Percentiles rank a stretch among this genome's conserved stretches.
Evolutionary conservation across 1,140 invertebrate species (phyloP).

Genomic region (Drosophila mauritiana): DNA sequence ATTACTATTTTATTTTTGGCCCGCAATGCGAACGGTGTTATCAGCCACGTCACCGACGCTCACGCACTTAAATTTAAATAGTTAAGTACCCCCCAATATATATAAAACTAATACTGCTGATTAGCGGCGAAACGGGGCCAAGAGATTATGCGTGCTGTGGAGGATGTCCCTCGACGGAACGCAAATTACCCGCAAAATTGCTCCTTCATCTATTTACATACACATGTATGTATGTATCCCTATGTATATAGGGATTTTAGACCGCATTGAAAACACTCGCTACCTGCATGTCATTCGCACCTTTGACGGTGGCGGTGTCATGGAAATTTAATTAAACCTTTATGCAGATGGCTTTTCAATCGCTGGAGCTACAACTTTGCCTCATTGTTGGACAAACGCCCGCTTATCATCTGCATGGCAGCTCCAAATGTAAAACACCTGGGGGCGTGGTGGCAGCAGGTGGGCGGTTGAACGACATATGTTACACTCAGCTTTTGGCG

Average conservation of each 20-base stretch:
- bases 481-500: conserved; percentile 53
- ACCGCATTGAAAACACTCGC: neutral
- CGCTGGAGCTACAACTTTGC: conserved; percentile 20
- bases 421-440: conserved; percentile 31
- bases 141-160: conserved; percentile 60
- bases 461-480: conserved; percentile 52
- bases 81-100: conserved; percentile 36
- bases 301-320: conserved; percentile 18
- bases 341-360: conserved; percentile 78
- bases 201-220: neutral
- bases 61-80: conserved; percentile 65
- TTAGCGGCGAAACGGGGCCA: conserved; percentile 65
- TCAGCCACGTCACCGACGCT: conserved; percentile 38
- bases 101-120: conserved; percentile 63
- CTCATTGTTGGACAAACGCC: conserved; percentile 15
- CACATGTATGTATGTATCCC: too few species aligned
- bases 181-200: conserved; percentile 71
- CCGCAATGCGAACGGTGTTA: conserved; percentile 11
- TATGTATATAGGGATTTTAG: too few species aligned
- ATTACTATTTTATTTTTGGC: conserved; percentile 10
- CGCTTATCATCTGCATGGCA: conserved; percentile 58
- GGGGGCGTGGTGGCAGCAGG: conserved; percentile 8
- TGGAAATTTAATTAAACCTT: conserved; percentile 56
- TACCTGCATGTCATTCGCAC: conserved; percentile 32
- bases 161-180: conserved; percentile 41